Percentiles rank a stretch among this genome's conserved stretches.
phyloP scores from a whole-genome alignment of 2,888 invertebrate species.

The Drosophila birchii region DNA sequence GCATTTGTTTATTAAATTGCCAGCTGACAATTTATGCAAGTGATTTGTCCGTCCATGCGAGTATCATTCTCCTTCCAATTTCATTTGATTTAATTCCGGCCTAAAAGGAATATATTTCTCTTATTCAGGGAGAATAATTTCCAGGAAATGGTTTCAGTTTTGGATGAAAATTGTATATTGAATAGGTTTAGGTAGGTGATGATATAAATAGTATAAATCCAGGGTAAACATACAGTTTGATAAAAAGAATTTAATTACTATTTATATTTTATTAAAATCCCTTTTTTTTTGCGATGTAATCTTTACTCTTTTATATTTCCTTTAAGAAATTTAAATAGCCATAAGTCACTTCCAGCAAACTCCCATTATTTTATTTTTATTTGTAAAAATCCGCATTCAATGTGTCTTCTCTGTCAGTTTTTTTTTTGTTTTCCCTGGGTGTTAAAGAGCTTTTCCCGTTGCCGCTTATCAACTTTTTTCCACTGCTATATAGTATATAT shows the following conservation, averaged over 20 bases:
- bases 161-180: conserved; percentile 17
- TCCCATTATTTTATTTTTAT: conserved; percentile 50
- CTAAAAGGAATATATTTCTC: conserved; percentile 17
- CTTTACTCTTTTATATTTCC: not conserved
- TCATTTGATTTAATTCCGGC: conserved; percentile 43
- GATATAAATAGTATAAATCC: not conserved
- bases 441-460: conserved; percentile 57
- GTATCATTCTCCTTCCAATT: conserved; percentile 4
- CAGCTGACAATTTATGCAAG: conserved; percentile 65
- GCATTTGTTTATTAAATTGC: conserved; percentile 65
- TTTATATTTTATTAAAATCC: not conserved
- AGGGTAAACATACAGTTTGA: too few species aligned
- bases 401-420: conserved; percentile 17
- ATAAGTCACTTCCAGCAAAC: conserved; percentile 42
- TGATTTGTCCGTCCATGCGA: not conserved
- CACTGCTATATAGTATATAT: conserved; percentile 52
- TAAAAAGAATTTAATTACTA: too few species aligned
- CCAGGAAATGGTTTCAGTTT: conserved; percentile 6
- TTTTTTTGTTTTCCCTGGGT: conserved; percentile 25
- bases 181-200: too few species aligned
- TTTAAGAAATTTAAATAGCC: not conserved
- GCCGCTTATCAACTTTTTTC: conserved; percentile 70
- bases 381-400: conserved; percentile 36
- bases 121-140: conserved; percentile 16
- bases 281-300: not conserved